These are phyloP conservation scores for Cryptotis parvus DNA, from an alignment of 2,113 vertebrate species.

Conservation along the genomic window DNA sequence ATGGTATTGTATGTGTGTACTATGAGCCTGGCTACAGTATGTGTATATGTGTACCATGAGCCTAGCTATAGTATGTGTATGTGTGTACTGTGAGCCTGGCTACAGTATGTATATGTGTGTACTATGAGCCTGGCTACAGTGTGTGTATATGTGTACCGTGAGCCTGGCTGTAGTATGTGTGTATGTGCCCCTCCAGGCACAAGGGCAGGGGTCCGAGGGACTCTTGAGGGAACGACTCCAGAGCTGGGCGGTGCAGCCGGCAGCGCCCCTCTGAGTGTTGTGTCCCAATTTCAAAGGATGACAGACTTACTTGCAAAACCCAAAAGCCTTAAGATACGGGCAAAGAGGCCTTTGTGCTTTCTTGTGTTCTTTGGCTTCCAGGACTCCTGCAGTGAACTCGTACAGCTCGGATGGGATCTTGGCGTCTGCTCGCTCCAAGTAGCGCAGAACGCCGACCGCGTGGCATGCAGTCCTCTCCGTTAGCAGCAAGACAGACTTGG, in stretches of 20 bases:
- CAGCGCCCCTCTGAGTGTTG: not conserved
- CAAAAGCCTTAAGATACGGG: slow-evolving; percentile 91
- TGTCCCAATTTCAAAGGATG: not conserved
- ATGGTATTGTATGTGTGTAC: too few species aligned
- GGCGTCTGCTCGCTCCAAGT: slow-evolving; percentile 87
- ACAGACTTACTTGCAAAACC: slow-evolving; percentile 92
- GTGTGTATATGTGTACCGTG: too few species aligned
- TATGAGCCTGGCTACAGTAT: too few species aligned
- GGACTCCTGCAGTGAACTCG: slow-evolving; percentile 85
- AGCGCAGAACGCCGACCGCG: slow-evolving; percentile 85
- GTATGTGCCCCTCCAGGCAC: too few species aligned
- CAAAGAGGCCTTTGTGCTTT: slow-evolving; percentile 90
- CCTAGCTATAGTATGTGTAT: too few species aligned
- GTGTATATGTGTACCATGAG: too few species aligned
- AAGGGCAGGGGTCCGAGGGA: not conserved
- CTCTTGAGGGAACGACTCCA: not conserved
- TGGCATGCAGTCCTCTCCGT: slow-evolving; percentile 88
- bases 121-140: too few species aligned
- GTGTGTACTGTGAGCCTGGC: too few species aligned
- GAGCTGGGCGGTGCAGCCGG: not conserved
- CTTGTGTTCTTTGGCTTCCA: slow-evolving; percentile 86
- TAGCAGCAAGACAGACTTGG: slow-evolving; percentile 91
- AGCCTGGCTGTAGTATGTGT: too few species aligned
- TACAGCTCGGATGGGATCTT: slow-evolving; percentile 89
- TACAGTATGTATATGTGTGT: too few species aligned